A percentile compares a stretch with the other conserved stretches of the same genome.
phyloP scores from a whole-genome alignment of 2,113 vertebrate genomes.

The Penelope pileata region DNA sequence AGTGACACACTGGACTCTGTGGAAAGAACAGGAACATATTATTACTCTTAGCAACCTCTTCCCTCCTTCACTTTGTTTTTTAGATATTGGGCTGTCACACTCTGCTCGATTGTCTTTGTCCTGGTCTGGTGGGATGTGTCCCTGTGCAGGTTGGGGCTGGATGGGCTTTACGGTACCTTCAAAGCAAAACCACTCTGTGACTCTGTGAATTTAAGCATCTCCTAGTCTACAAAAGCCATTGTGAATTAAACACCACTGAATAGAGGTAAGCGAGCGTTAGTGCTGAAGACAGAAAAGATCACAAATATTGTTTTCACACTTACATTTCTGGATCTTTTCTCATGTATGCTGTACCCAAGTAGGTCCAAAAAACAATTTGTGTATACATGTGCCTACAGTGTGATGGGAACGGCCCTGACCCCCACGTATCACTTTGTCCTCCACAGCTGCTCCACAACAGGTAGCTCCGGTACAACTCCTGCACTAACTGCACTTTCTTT shows the following conservation, averaged over 20 bases:
- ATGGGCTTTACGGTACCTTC: too few relatives aligned
- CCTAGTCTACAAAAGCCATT: background rate
- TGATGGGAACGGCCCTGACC: background rate
- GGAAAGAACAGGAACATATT: background rate
- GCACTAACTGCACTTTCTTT: background rate
- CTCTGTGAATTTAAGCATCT: background rate
- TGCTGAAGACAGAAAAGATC: background rate
- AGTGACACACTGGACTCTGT: background rate
- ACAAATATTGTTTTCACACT: background rate
- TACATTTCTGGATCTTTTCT: background rate
- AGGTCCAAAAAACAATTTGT: background rate
- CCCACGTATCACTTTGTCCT: background rate
- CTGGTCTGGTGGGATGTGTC: too few relatives aligned
- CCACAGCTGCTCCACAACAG: too few relatives aligned
- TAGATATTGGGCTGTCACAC: rapidly evolving
- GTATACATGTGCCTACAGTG: too few relatives aligned
- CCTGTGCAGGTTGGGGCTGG: too few relatives aligned
- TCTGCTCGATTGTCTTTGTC: background rate
- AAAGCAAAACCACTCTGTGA: too few relatives aligned
- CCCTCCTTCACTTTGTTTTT: background rate
- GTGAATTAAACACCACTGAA: background rate
- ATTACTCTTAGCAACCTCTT: background rate
- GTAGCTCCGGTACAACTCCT: background rate
- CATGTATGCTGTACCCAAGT: background rate
- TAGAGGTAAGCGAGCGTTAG: background rate